These are phyloP conservation scores for Homalodisca vitripennis DNA, from an alignment of 1,140 invertebrate species.

Conservation along the genomic window DNA sequence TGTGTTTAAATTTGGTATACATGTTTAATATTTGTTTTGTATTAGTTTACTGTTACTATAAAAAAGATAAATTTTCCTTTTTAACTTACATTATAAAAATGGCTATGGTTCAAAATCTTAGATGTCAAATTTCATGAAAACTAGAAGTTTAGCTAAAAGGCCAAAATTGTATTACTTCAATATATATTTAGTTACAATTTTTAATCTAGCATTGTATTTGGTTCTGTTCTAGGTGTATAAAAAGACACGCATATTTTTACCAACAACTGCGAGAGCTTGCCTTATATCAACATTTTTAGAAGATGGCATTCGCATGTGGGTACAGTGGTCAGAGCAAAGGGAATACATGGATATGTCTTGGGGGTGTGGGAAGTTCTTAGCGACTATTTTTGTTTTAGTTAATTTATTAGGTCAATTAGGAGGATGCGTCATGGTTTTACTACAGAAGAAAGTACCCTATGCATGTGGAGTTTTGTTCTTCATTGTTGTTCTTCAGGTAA, in stretches of 20 bases:
- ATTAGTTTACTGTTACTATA: too few relatives aligned
- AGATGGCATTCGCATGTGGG: constrained; percentile 99
- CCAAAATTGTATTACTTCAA: too few relatives aligned
- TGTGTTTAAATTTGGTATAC: too few relatives aligned
- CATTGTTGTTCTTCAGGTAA: constrained; percentile 93
- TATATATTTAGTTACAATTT: too few relatives aligned
- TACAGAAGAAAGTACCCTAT: constrained; percentile 88
- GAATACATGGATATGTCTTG: constrained; percentile 98
- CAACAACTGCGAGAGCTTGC: constrained; percentile 92
- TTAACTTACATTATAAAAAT: too few relatives aligned
- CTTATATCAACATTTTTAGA: constrained; percentile 99
- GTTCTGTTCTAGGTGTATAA: constrained; percentile 74
- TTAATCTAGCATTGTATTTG: background rate
- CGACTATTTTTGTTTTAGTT: constrained; percentile 87
- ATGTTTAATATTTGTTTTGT: too few relatives aligned
- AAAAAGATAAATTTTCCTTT: too few relatives aligned
- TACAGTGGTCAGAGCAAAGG: constrained; percentile 97
- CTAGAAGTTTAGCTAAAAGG: too few relatives aligned
- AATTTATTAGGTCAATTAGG: constrained; percentile 96
- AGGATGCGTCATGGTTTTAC: constrained; percentile 93
- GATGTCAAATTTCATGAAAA: too few relatives aligned
- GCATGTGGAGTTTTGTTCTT: constrained; percentile 94
- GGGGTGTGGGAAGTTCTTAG: constrained; percentile 93
- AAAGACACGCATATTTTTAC: constrained; percentile 90
- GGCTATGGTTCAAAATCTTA: too few relatives aligned